A percentile compares a stretch with the other conserved stretches of the same genome.
phyloP scores from a whole-genome alignment of 2,888 invertebrate species.

The Agrochola circellaris region DNA sequence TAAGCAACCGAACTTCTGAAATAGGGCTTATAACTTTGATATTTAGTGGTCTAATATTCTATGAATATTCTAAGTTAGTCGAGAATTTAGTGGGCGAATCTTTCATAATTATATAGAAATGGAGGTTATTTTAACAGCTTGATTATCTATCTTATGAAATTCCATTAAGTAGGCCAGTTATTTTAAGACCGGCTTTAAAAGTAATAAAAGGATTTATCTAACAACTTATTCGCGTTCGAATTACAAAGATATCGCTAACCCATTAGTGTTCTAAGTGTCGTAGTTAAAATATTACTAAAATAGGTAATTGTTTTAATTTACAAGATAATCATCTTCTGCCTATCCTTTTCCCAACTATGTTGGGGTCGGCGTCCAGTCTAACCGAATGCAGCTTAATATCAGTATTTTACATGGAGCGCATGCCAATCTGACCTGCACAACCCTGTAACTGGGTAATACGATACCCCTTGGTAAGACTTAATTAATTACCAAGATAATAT shows the following conservation, averaged over 20 bases:
- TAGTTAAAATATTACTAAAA: neutral
- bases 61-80: slow-evolving; percentile 58
- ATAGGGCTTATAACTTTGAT: slow-evolving; percentile 64
- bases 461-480: too few species aligned
- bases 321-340: too few species aligned
- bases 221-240: neutral
- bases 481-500: neutral
- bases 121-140: slow-evolving; percentile 33
- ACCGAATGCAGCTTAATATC: too few species aligned
- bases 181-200: neutral
- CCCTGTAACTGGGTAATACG: too few species aligned
- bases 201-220: neutral
- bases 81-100: slow-evolving; percentile 35
- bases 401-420: too few species aligned
- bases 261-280: neutral
- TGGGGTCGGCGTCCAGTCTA: too few species aligned
- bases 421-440: too few species aligned
- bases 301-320: too few species aligned
- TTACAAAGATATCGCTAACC: neutral
- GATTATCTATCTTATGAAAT: slow-evolving; percentile 16
- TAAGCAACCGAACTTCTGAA: slow-evolving; percentile 45
- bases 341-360: too few species aligned
- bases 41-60: slow-evolving; percentile 63
- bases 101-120: slow-evolving; percentile 50
- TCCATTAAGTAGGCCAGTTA: neutral